phyloP scores from a whole-genome alignment of 1,140 invertebrate species.

The Tachypleus tridentatus region DNA sequence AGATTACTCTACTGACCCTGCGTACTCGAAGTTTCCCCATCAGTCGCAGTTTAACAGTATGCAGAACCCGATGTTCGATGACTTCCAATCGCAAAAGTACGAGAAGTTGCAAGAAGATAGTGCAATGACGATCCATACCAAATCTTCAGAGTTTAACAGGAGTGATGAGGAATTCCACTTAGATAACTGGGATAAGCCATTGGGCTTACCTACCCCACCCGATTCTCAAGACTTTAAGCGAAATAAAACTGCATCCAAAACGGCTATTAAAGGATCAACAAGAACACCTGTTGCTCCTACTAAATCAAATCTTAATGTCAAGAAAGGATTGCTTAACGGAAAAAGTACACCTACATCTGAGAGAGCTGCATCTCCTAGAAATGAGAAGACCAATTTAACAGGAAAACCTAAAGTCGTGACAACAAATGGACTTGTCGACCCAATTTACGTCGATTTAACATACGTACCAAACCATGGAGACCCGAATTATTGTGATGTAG shows the following conservation, averaged over 20 bases:
- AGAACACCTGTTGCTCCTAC: background rate
- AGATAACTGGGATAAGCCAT: conserved; percentile 74
- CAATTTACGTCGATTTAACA: conserved; percentile 85
- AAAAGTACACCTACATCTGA: background rate
- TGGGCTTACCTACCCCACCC: conserved; percentile 72
- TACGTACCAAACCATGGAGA: conserved; percentile 95
- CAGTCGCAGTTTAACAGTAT: background rate
- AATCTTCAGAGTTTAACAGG: background rate
- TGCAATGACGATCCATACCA: background rate
- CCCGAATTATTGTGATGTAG: conserved; percentile 79
- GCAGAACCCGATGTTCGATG: background rate
- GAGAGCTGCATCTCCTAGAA: background rate
- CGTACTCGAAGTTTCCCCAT: background rate
- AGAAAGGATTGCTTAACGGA: background rate
- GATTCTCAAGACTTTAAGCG: conserved; percentile 41
- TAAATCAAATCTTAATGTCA: background rate
- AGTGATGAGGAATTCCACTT: conserved; percentile 35
- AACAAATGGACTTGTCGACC: conserved; percentile 33
- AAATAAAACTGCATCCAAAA: conserved; percentile 29
- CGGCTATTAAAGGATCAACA: background rate
- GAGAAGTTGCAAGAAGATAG: background rate
- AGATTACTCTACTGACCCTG: background rate
- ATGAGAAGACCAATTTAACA: background rate
- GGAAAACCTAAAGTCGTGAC: background rate
- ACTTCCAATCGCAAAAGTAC: background rate